Percentiles rank a stretch among this genome's conserved stretches.
Conservation (phyloP, 2,113 vertebrate genomes). For the Esox niger region DNA sequence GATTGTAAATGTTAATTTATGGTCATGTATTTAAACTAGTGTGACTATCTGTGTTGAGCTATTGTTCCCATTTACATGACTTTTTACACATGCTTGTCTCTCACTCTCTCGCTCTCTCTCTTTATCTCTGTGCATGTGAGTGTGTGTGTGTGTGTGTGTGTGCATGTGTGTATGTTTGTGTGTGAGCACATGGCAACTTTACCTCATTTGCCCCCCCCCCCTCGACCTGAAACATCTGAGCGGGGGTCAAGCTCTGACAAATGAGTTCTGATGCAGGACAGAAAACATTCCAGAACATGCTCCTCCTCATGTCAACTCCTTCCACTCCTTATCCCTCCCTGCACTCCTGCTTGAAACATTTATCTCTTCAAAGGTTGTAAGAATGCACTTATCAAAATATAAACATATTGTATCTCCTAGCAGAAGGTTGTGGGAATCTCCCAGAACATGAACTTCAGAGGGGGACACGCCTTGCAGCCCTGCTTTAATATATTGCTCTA, state of each 20-base stretch:
- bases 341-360: conserved; percentile 35
- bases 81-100: too few relatives aligned
- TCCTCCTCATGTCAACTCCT: conserved; percentile 41
- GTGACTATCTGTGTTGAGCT: too few relatives aligned
- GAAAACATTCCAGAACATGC: conserved; percentile 69
- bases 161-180: conserved; percentile 24
- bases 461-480: neutral
- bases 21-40: too few relatives aligned
- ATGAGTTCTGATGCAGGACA: conserved; percentile 54
- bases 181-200: conserved; percentile 43
- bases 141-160: conserved; percentile 41
- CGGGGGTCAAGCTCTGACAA: conserved; percentile 67
- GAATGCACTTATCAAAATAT: conserved; percentile 42
- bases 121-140: too few relatives aligned
- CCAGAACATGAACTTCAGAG: conserved; percentile 28
- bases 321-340: conserved; percentile 47
- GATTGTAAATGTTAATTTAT: too few relatives aligned
- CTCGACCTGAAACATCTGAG: conserved; percentile 51
- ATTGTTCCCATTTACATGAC: too few relatives aligned
- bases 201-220: conserved; percentile 57
- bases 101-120: too few relatives aligned
- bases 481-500: conserved; percentile 31
- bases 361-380: conserved; percentile 30
- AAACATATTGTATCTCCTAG: conserved; percentile 41
- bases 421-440: conserved; percentile 26